Base-by-base conservation (phyloP, 1,140 invertebrate genomes). In the Drosophila ohnishii region DNA sequence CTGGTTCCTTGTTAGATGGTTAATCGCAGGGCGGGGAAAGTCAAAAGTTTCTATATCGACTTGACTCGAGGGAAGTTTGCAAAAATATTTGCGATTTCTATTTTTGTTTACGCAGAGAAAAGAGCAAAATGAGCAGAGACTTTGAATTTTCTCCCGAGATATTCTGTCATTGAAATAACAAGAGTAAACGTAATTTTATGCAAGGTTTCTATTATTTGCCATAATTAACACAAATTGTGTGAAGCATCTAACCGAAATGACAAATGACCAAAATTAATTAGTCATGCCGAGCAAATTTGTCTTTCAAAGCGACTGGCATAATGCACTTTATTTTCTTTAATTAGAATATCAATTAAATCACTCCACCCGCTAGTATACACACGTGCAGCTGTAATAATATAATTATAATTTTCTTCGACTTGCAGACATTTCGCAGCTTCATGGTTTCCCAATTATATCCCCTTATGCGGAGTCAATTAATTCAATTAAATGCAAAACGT, bases 101-200 rank as follows among this genome's bases (percentile, higher is more conserved):
- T 71, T 62, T 71, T 62, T 71, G 35, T 58, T 99, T 98, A 37
- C 1, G 6, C 6, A n/a, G 5, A 13, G 9, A 40, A 40, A 34
- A 6, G 35, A 2, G 8, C 14, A 40, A 16, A 22, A 35, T 30
- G 6, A 25, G 45, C 28, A 44, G 8, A 13, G 22, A 5, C 13
- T 53, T 28, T n/a, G 10, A n/a, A 22, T 22, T 11, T 22, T 16
- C 13, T 6, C 0, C n/a, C 2, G 14, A 51, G 10, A 11, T 13
- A 10, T 5, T 28, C 1, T 13, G 16, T n/a, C 11, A 25, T 32
- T 5, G 2, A 16, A 9, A 32, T 19, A 39, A 19, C n/a, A 28
- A 28, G 28, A 64, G 11, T 35, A 34, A 1, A 28, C 11, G 30
- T 32, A 14, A n/a, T 22, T 32, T 30, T 44, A n/a, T 1, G 1